Conservation (phyloP, 1,140 invertebrate species). For the Cydia pomonella region DNA sequence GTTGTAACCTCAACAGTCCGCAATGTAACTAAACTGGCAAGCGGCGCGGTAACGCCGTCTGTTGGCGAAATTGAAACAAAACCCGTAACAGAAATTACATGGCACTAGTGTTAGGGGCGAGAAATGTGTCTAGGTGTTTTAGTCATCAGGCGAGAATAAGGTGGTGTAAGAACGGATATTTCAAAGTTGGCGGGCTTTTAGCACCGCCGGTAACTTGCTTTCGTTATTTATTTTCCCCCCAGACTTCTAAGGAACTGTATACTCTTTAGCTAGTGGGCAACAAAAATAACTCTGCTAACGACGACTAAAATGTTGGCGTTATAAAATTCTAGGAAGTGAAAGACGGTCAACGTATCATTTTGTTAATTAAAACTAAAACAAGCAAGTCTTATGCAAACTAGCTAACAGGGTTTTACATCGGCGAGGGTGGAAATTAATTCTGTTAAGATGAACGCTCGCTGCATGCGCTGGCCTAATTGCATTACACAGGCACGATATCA, state of each 20-base stretch:
- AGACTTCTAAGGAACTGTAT: slow-evolving; percentile 21
- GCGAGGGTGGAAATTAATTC: slow-evolving; percentile 59
- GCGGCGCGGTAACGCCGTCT: background rate
- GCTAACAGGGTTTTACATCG: slow-evolving; percentile 50
- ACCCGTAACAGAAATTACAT: background rate
- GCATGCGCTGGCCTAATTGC: slow-evolving; percentile 50
- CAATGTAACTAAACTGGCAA: too few species aligned
- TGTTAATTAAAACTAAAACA: slow-evolving; percentile 39
- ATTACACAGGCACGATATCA: slow-evolving; percentile 36
- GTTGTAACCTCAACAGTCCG: too few species aligned
- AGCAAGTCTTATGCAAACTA: slow-evolving; percentile 50
- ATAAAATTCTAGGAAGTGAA: background rate
- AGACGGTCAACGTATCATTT: slow-evolving; percentile 12
- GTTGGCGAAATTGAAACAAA: background rate
- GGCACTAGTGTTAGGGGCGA: background rate
- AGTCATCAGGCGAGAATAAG: slow-evolving; percentile 27
- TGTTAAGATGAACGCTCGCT: slow-evolving; percentile 52
- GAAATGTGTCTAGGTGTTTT: slow-evolving; percentile 30
- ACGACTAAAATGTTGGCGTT: background rate
- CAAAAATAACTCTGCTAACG: slow-evolving; percentile 23
- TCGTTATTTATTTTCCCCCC: slow-evolving; percentile 34
- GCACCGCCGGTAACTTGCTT: slow-evolving; percentile 27
- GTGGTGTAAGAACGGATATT: slow-evolving; percentile 30
- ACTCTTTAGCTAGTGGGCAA: background rate
- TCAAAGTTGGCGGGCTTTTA: slow-evolving; percentile 38